A percentile compares a stretch with the other conserved stretches of the same genome.
Conservation (phyloP, 2,113 vertebrate genomes). For the Forbesichthys agassizii region DNA sequence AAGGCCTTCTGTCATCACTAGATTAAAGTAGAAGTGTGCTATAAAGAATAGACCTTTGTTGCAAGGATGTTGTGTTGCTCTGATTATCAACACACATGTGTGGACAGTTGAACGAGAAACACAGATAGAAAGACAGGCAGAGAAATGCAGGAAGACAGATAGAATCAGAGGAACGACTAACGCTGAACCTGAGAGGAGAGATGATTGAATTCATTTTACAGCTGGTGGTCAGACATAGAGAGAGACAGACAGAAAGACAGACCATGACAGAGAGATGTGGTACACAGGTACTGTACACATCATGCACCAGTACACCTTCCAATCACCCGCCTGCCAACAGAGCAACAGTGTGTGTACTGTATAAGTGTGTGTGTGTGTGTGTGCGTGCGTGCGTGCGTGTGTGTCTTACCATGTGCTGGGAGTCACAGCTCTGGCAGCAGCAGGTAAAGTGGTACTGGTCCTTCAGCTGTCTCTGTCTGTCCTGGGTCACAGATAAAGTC, state of each 20-base stretch:
- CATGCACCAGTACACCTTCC: slow-evolving; percentile 34
- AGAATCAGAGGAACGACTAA: slow-evolving; percentile 46
- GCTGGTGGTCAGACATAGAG: slow-evolving; percentile 25
- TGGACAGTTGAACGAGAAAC: slow-evolving; percentile 20
- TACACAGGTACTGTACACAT: slow-evolving; percentile 36
- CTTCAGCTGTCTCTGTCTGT: slow-evolving; percentile 57
- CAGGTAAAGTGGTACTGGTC: slow-evolving; percentile 69
- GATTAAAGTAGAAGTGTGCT: slow-evolving; percentile 41
- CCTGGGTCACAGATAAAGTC: slow-evolving; percentile 48
- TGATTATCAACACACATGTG: not conserved
- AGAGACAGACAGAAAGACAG: slow-evolving; percentile 29
- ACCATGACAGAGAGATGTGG: slow-evolving; percentile 34
- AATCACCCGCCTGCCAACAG: slow-evolving; percentile 13
- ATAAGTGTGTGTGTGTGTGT: not conserved
- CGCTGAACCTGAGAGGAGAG: slow-evolving; percentile 51
- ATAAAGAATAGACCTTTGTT: slow-evolving; percentile 37
- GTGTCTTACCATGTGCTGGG: slow-evolving; percentile 46
- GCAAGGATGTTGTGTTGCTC: slow-evolving; percentile 4
- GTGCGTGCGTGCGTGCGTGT: slow-evolving; percentile 5
- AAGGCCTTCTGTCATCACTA: slow-evolving; percentile 36
- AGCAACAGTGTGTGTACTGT: slow-evolving; percentile 10
- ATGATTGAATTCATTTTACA: slow-evolving; percentile 60
- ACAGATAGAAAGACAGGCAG: slow-evolving; percentile 10
- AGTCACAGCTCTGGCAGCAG: slow-evolving; percentile 55
- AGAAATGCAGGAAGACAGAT: not conserved